phyloP scores from a whole-genome alignment of 2,888 invertebrate genomes.

The Villa cingulata region DNA sequence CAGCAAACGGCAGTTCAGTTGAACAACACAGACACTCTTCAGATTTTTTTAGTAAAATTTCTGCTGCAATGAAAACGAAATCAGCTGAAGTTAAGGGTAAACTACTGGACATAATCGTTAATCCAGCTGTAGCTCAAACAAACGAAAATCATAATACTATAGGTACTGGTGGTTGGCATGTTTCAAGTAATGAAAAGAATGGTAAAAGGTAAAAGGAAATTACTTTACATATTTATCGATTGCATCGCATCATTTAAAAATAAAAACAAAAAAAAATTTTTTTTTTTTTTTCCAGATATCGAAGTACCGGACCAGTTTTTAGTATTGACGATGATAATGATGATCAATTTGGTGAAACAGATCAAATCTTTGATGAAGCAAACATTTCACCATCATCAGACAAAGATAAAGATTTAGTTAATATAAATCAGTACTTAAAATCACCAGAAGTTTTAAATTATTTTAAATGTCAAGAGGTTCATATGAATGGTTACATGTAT shows the following conservation, averaged over 20 bases:
- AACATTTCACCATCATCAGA: constrained; percentile 36
- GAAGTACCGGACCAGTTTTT: constrained; percentile 84
- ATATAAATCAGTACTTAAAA: constrained; percentile 65
- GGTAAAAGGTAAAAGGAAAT: constrained; percentile 47
- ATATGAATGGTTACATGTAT: constrained; percentile 75
- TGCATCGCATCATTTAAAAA: no score
- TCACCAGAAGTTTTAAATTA: constrained; percentile 71
- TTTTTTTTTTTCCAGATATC: constrained; percentile 37
- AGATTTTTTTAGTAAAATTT: constrained; percentile 70
- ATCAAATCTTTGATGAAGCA: constrained; percentile 27
- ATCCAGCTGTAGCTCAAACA: constrained; percentile 49
- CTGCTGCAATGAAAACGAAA: constrained; percentile 77
- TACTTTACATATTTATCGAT: no score
- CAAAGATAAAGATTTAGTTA: constrained; percentile 65
- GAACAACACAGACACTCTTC: constrained; percentile 34
- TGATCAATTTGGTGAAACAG: constrained; percentile 37
- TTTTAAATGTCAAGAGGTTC: constrained; percentile 86
- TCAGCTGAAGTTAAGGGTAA: constrained; percentile 86
- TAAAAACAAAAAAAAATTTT: no score
- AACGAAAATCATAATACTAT: constrained; percentile 22
- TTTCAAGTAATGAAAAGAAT: constrained; percentile 68
- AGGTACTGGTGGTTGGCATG: constrained; percentile 53
- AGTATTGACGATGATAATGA: constrained; percentile 84
- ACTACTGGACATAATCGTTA: constrained; percentile 85
- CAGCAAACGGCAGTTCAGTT: constrained; percentile 17